phyloP scores from a whole-genome alignment of 2,888 invertebrate genomes.

The Notodromas monacha region DNA sequence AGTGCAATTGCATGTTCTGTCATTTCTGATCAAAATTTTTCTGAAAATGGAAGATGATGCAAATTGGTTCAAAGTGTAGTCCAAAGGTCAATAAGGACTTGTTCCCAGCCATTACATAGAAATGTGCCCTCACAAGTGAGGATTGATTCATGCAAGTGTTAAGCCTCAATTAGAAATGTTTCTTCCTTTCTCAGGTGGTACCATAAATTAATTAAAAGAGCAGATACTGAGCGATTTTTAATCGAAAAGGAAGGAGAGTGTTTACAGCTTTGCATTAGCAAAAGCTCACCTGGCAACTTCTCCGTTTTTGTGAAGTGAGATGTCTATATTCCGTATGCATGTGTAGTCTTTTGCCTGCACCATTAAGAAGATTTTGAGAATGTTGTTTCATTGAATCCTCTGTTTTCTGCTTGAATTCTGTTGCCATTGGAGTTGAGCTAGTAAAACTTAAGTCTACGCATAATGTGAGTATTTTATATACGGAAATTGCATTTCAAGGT shows the following conservation, averaged over 20 bases:
- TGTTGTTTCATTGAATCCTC: slow-evolving; percentile 1
- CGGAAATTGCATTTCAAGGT: slow-evolving; percentile 92
- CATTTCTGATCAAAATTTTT: slow-evolving; percentile 10
- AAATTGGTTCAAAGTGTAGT: slow-evolving; percentile 97
- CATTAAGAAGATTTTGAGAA: neutral
- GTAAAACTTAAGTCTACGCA: too few relatives aligned
- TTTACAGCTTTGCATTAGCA: slow-evolving; percentile 92
- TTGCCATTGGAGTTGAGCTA: neutral
- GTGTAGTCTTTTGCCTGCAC: neutral
- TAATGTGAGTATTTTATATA: slow-evolving; percentile 31
- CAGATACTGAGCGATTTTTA: slow-evolving; percentile 80
- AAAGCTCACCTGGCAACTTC: slow-evolving; percentile 96
- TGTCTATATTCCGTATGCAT: too few relatives aligned
- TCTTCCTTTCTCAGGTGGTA: slow-evolving; percentile 46
- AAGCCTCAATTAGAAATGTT: neutral
- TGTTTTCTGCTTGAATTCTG: neutral
- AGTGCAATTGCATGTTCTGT: neutral
- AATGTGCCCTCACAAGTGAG: slow-evolving; percentile 62
- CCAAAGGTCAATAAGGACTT: slow-evolving; percentile 83
- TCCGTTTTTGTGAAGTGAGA: slow-evolving; percentile 94
- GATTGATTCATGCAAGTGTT: slow-evolving; percentile 5
- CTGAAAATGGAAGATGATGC: slow-evolving; percentile 99
- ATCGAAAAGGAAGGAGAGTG: slow-evolving; percentile 89
- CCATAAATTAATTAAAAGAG: slow-evolving; percentile 81
- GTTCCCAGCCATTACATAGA: slow-evolving; percentile 99